Evolutionary conservation across 64 coral and sea anemone species (phyloP), one percentile per base, ranked within the genome.

Genomic region (Dendronephthya gigantea): DNA sequence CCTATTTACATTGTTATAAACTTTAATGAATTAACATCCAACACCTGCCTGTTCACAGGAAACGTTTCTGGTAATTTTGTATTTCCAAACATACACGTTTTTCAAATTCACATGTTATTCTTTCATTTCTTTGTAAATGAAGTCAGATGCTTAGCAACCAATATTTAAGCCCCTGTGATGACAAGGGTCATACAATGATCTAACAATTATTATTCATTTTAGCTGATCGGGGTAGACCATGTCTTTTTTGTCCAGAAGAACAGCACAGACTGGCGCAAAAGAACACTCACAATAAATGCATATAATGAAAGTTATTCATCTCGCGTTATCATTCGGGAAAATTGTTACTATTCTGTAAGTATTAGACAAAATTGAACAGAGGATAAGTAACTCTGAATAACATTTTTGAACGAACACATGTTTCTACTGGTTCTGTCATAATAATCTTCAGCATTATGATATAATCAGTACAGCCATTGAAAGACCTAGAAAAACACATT

Each of bases 201-300:
- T 79, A 34, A 79, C 2, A 4, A 1, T 79, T 79, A 15, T 34
- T 4, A 36, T 36, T 28, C 1, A 30, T 79, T 79, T 33, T 87
- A 98, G 95, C 93, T 98, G 28, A 91, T 98, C 68, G 95, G 95
- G 10, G 95, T 98, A 6, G 95, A 98, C 12, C 91, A 89, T 87
- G 95, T 98, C 16, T 98, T 93, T 83, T 98, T 98, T 83, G 91
- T 84, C 50, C 95, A 98, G 89, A 98, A 90, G 5, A 98, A 98
- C 74, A 92, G 87, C 28, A 83, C 93, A 1, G 89, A 98, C 69
- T 40, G 95, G 47, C 92, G 95, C 4, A 90, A 98, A 16, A 55
- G 95, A 36, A 98, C 95, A 0, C 34, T 98, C 9, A 83, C 84
- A 19, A 98, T 98, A 34, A 85, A 84, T 33, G 95, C 95, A 9